These are phyloP conservation scores for Itoplectis maculator DNA, from an alignment of 2,888 invertebrate species.

Conservation along the genomic window DNA sequence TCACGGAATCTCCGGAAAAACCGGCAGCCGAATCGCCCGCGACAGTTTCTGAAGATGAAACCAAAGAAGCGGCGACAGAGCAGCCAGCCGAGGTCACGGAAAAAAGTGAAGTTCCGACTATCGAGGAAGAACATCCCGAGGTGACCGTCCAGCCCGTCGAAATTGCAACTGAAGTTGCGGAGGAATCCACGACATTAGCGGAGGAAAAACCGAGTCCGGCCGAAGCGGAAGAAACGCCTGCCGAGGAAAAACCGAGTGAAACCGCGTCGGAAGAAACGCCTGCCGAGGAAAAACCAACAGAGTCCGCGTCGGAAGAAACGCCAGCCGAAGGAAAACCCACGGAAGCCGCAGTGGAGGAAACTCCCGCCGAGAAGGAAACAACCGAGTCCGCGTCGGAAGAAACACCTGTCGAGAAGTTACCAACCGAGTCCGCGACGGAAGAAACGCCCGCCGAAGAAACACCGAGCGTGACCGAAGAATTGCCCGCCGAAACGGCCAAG, in stretches of 20 bases:
- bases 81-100: slow-evolving; percentile 1
- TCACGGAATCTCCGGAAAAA: background rate
- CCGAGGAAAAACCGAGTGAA: slow-evolving; percentile 40
- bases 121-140: slow-evolving; percentile 17
- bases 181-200: slow-evolving; percentile 58
- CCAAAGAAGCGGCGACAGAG: background rate
- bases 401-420: slow-evolving; percentile 39
- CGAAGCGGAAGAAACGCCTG: slow-evolving; percentile 33
- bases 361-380: slow-evolving; percentile 36
- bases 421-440: slow-evolving; percentile 25
- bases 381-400: slow-evolving; percentile 34
- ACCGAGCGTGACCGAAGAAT: no score
- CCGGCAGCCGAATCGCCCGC: slow-evolving; percentile 31
- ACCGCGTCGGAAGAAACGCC: slow-evolving; percentile 30
- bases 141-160: background rate
- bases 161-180: slow-evolving; percentile 37
- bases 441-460: slow-evolving; percentile 44
- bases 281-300: slow-evolving; percentile 21
- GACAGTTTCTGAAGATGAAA: slow-evolving; percentile 22
- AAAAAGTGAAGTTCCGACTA: background rate
- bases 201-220: slow-evolving; percentile 39
- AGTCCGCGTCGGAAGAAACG: no score
- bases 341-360: slow-evolving; percentile 24
- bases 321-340: slow-evolving; percentile 32
- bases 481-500: slow-evolving; percentile 1